These are phyloP conservation scores for Oryzias woworae DNA, from an alignment of 2,113 vertebrate genomes.

Conservation along the genomic window DNA sequence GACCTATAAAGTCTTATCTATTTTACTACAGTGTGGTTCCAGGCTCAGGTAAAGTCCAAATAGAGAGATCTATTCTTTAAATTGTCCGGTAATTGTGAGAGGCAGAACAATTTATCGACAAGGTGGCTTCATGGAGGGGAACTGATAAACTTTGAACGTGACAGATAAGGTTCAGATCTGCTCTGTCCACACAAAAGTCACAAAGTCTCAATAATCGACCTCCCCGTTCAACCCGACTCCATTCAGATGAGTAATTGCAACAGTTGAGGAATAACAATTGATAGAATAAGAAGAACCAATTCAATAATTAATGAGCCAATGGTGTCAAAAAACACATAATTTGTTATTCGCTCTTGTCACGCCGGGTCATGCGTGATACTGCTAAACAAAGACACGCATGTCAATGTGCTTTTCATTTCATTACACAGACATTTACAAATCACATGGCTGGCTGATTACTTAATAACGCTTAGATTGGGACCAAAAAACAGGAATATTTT, in stretches of 20 bases:
- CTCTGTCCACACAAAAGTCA: background rate
- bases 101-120: background rate
- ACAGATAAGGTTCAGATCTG: background rate
- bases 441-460: background rate
- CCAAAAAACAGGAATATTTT: too few relatives aligned
- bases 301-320: conserved; percentile 62
- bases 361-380: conserved; percentile 10
- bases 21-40: background rate
- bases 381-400: conserved; percentile 15
- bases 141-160: background rate
- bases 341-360: conserved; percentile 30
- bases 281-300: conserved; percentile 33
- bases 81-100: background rate
- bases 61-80: background rate
- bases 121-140: background rate
- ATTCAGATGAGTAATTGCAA: too few relatives aligned
- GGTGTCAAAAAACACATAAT: conserved; percentile 43
- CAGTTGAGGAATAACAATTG: background rate
- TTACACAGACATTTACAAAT: background rate
- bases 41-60: background rate
- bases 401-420: background rate
- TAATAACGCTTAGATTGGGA: too few relatives aligned
- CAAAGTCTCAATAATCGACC: background rate
- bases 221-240: too few relatives aligned
- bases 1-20: background rate